These are phyloP conservation scores for Carassius carassius DNA, from an alignment of 2,113 vertebrate genomes.

Conservation along the genomic window DNA sequence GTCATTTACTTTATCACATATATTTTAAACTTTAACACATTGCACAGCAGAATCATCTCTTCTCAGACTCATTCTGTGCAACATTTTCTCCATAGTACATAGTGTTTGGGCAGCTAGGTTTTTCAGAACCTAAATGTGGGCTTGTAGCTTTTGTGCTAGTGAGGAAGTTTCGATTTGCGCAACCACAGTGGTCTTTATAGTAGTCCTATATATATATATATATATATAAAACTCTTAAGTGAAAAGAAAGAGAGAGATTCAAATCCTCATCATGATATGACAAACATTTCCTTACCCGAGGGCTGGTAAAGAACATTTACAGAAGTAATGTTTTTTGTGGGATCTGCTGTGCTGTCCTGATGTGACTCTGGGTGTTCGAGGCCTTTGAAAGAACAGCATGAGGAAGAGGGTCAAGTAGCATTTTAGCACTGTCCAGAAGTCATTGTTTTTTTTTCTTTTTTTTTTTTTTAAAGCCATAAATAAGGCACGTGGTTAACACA, in stretches of 20 bases:
- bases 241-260: not conserved
- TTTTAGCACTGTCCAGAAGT: not conserved
- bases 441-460: fast-evolving
- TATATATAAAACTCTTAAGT: not conserved
- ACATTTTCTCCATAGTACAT: not conserved
- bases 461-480: not conserved
- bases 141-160: not conserved
- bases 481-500: not conserved
- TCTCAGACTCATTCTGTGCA: not conserved
- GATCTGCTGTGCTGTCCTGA: not conserved
- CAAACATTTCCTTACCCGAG: not conserved
- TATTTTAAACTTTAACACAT: not conserved
- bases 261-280: too few relatives aligned
- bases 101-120: not conserved
- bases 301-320: not conserved
- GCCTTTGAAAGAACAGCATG: not conserved
- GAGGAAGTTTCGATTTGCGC: not conserved
- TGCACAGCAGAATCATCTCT: not conserved
- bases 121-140: not conserved
- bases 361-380: not conserved
- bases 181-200: not conserved
- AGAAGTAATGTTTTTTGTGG: not conserved
- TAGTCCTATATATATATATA: too few relatives aligned
- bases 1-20: not conserved
- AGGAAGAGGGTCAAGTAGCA: not conserved